Percentiles rank a stretch among this genome's conserved stretches.
These are phyloP conservation scores for Drosophila persimilis DNA, from an alignment of 1,140 invertebrate species.

Conservation along the genomic window DNA sequence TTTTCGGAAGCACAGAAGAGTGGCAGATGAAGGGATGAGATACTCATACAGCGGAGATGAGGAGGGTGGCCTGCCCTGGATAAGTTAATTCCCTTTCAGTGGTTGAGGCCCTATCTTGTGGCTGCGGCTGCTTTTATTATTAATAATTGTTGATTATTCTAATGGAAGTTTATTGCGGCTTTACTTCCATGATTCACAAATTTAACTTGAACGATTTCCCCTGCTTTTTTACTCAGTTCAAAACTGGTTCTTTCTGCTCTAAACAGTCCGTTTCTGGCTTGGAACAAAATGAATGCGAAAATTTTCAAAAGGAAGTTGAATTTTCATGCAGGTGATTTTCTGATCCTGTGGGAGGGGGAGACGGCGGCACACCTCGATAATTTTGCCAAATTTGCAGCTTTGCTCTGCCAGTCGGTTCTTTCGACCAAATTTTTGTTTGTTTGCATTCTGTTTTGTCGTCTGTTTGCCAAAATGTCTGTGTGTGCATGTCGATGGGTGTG, in stretches of 20 bases:
- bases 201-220: constrained; percentile 44
- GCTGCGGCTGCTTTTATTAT: constrained; percentile 50
- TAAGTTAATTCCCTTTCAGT: background rate
- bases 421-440: constrained; percentile 20
- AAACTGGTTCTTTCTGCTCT: background rate
- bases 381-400: constrained; percentile 70
- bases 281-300: constrained; percentile 50
- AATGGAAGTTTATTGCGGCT: constrained; percentile 38
- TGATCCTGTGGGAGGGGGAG: constrained; percentile 4
- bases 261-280: constrained; percentile 11
- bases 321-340: constrained; percentile 41
- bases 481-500: background rate
- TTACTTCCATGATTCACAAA: constrained; percentile 51
- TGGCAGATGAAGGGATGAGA: background rate
- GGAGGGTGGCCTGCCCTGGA: too few species aligned
- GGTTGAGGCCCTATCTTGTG: constrained; percentile 3
- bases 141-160: constrained; percentile 61
- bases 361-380: constrained; percentile 22
- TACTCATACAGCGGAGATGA: too few species aligned
- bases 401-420: constrained; percentile 26
- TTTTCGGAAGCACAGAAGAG: background rate
- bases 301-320: background rate
- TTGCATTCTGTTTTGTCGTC: constrained; percentile 35
- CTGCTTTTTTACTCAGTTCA: background rate
- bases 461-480: constrained; percentile 31